phyloP scores from a whole-genome alignment of 2,888 invertebrate species.

The Conus canariensis region DNA sequence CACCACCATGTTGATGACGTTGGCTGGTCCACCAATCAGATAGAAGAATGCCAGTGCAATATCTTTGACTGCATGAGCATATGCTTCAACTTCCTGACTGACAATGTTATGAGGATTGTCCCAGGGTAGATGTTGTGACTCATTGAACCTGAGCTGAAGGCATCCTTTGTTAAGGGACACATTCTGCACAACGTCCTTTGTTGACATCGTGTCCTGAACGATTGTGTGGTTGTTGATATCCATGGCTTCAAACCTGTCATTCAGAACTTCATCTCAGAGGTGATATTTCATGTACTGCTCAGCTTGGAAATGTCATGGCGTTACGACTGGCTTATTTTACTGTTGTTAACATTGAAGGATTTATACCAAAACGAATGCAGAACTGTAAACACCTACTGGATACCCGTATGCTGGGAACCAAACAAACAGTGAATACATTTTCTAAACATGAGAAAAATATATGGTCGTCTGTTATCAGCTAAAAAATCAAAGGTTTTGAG shows the following conservation, averaged over 20 bases:
- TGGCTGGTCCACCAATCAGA: conserved; percentile 6
- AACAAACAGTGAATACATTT: too few relatives aligned
- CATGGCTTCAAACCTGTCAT: not conserved
- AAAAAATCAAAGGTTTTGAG: too few relatives aligned
- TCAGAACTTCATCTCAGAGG: not conserved
- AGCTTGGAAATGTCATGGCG: too few relatives aligned
- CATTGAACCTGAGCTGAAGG: not conserved
- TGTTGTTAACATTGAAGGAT: too few relatives aligned
- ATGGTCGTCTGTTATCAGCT: too few relatives aligned
- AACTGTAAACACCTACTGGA: too few relatives aligned
- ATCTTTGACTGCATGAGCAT: not conserved
- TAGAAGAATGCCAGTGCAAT: not conserved
- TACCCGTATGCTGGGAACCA: too few relatives aligned
- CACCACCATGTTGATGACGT: conserved; percentile 16
- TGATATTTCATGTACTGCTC: too few relatives aligned
- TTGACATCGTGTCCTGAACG: not conserved
- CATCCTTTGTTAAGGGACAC: not conserved
- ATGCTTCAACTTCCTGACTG: not conserved
- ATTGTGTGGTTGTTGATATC: not conserved
- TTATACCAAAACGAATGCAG: too few relatives aligned
- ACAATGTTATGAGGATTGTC: not conserved
- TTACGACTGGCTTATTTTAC: too few relatives aligned
- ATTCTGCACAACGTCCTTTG: not conserved
- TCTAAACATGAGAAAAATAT: too few relatives aligned
- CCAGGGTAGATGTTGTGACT: not conserved